A percentile compares a stretch with the other conserved stretches of the same genome.
These are phyloP conservation scores for Fundulus diaphanus DNA, from an alignment of 2,797 vertebrate species.

Conservation along the genomic window DNA sequence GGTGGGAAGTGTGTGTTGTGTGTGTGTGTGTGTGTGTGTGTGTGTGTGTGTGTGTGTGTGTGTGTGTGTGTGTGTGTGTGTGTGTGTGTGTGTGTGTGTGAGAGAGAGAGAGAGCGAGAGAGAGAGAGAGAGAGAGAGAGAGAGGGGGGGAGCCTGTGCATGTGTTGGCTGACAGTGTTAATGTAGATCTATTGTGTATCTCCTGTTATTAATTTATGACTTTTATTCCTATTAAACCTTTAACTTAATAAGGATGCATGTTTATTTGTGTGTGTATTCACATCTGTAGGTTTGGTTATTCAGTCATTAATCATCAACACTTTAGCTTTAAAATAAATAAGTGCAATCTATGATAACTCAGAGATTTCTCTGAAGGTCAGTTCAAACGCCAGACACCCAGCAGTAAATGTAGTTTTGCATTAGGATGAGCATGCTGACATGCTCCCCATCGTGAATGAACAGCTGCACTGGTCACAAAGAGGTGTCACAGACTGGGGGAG, in stretches of 20 bases:
- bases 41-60: slow-evolving; percentile 23
- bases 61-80: slow-evolving; percentile 22
- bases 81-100: no score
- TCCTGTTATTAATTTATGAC: slow-evolving; percentile 96
- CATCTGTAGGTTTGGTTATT: slow-evolving; percentile 7
- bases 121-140: no score
- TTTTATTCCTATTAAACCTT: slow-evolving; percentile 85
- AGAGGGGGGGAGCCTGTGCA: slow-evolving; percentile 16
- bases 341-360: neutral
- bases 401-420: no score
- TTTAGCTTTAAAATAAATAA: slow-evolving; percentile 3
- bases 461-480: no score
- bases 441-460: no score
- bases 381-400: neutral
- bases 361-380: neutral
- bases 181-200: slow-evolving; percentile 81
- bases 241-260: slow-evolving; percentile 76
- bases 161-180: slow-evolving; percentile 55
- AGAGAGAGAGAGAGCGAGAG: no score
- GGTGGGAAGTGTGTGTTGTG: slow-evolving; percentile 16
- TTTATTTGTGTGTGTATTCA: slow-evolving; percentile 15
- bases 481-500: no score
- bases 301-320: slow-evolving; percentile 10
- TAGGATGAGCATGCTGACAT: no score
- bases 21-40: slow-evolving; percentile 25